Conservation (phyloP, 2,888 invertebrate species). For the Cephalotes varians region DNA sequence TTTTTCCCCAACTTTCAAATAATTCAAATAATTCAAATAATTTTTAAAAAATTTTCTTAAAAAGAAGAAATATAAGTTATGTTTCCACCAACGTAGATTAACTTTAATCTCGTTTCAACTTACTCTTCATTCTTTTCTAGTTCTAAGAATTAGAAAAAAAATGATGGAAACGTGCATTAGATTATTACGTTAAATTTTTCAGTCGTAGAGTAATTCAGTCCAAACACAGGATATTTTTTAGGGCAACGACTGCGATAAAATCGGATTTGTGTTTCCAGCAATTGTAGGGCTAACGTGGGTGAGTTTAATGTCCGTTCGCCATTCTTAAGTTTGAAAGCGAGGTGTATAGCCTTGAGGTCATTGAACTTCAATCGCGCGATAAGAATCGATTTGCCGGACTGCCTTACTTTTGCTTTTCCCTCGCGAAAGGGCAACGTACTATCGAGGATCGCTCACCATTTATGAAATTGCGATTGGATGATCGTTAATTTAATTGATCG, state of each 20-base stretch:
- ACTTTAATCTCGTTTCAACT: too few species aligned
- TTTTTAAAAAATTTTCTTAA: background rate
- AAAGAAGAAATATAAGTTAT: background rate
- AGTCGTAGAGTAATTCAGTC: background rate
- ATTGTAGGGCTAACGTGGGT: background rate
- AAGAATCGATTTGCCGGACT: constrained; percentile 70
- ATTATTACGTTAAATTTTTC: background rate
- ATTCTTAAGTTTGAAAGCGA: constrained; percentile 34
- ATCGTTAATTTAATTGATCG: constrained; percentile 14
- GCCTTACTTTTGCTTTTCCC: constrained; percentile 68
- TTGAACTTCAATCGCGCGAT: constrained; percentile 64
- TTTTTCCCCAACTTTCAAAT: background rate
- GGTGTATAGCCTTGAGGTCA: constrained; percentile 56
- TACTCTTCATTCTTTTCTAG: too few species aligned
- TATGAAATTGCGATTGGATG: constrained; percentile 6
- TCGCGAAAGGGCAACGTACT: constrained; percentile 21
- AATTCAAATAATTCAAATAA: too few species aligned
- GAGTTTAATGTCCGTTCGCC: background rate
- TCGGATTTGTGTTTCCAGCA: background rate
- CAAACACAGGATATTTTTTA: background rate
- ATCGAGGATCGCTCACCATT: background rate
- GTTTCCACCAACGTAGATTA: too few species aligned
- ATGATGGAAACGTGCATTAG: too few species aligned
- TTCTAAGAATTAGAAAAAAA: too few species aligned
- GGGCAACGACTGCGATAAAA: constrained; percentile 25